Evolutionary conservation across 1,140 invertebrate genomes (phyloP).

Genomic region (Drosophila funebris): DNA sequence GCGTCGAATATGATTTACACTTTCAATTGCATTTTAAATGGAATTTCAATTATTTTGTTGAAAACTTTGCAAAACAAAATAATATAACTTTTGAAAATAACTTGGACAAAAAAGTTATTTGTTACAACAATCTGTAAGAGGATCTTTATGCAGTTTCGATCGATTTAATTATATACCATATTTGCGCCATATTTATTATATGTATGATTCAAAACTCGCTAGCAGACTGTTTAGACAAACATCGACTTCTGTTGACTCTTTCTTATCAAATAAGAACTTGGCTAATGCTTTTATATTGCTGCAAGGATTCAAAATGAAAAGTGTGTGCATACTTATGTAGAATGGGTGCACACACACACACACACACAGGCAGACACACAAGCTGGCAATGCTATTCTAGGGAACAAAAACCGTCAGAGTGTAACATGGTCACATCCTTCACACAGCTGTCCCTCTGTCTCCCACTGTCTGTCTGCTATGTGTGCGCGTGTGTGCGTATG

Average conservation of each 20-base stretch:
- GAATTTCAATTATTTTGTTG: not conserved
- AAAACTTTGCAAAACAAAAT: not conserved
- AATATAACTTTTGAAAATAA: not conserved
- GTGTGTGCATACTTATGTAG: slow-evolving; percentile 19
- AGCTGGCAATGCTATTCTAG: slow-evolving; percentile 53
- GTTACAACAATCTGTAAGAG: no score
- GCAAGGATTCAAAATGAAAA: not conserved
- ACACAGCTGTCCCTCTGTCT: slow-evolving; percentile 44
- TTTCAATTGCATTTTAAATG: not conserved
- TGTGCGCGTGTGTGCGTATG: slow-evolving; percentile 22
- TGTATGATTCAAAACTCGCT: no score
- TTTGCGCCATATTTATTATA: no score
- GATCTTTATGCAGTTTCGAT: no score
- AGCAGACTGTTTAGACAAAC: not conserved
- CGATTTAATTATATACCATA: no score
- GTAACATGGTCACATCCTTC: slow-evolving; percentile 81
- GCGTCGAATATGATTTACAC: slow-evolving; percentile 14
- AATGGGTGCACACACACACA: slow-evolving; percentile 6
- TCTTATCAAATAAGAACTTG: not conserved
- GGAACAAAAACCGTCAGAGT: slow-evolving; percentile 73
- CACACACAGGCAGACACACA: not conserved
- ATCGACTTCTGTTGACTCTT: not conserved
- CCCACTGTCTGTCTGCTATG: slow-evolving; percentile 21
- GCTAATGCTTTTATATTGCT: not conserved
- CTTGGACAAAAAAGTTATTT: not conserved